Evolutionary conservation across 1,140 invertebrate species (phyloP).

Genomic region (Cryptotermes secundus): DNA sequence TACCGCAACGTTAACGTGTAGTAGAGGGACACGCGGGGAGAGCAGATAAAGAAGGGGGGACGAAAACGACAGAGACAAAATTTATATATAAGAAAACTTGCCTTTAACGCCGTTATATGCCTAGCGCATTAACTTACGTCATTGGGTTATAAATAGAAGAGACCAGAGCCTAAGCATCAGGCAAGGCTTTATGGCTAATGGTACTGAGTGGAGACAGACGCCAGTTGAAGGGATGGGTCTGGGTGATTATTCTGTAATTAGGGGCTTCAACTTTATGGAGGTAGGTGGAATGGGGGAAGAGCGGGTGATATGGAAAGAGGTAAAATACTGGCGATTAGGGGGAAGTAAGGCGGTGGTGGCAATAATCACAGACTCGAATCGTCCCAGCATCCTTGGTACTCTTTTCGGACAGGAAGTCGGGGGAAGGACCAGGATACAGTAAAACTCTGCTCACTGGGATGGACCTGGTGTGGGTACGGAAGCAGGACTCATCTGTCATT

Average conservation of each 20-base stretch:
- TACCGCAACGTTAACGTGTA: not conserved
- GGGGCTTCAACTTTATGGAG: not conserved
- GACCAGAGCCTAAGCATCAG: not conserved
- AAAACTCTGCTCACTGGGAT: too few relatives aligned
- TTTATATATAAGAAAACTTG: too few relatives aligned
- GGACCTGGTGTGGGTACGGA: too few relatives aligned
- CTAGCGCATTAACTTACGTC: not conserved
- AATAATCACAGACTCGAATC: not conserved
- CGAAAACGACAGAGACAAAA: too few relatives aligned
- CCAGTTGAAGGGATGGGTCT: not conserved
- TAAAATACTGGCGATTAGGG: not conserved
- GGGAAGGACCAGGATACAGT: too few relatives aligned
- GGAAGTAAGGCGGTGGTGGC: not conserved
- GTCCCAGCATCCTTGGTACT: too few relatives aligned
- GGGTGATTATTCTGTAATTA: conserved; percentile 8
- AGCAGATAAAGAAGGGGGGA: too few relatives aligned
- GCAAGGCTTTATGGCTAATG: conserved; percentile 7
- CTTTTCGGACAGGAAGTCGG: too few relatives aligned
- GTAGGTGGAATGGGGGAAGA: too few relatives aligned
- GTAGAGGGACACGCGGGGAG: not conserved
- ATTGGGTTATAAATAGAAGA: not conserved
- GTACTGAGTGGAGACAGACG: not conserved
- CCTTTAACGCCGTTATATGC: too few relatives aligned
- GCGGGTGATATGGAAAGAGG: not conserved
- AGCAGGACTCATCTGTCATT: too few relatives aligned